phyloP scores from a whole-genome alignment of 64 coral and sea anemone species.

The Astreopora myriophthalma region DNA sequence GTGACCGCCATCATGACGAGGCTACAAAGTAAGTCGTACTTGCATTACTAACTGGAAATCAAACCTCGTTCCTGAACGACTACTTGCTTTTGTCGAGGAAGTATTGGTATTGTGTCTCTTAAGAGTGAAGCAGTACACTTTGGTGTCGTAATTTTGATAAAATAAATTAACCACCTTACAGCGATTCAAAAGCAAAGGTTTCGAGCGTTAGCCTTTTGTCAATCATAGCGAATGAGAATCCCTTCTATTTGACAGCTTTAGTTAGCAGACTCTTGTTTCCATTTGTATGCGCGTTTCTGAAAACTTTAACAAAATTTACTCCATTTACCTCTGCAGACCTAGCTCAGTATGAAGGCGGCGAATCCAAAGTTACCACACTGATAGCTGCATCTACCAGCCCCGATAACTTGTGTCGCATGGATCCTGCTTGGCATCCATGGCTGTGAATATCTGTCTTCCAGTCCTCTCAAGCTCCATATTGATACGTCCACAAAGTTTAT shows the following conservation, averaged over 20 bases:
- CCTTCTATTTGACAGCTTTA: too few species aligned
- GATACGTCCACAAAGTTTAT: background rate
- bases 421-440: constrained; percentile 99
- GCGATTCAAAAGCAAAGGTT: too few species aligned
- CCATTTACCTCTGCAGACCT: constrained; percentile 62
- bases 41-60: too few species aligned
- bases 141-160: too few species aligned
- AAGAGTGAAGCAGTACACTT: too few species aligned
- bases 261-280: too few species aligned
- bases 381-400: constrained; percentile 92
- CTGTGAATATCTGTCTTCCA: constrained; percentile 12
- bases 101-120: too few species aligned
- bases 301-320: background rate
- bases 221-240: too few species aligned
- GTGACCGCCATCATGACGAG: constrained; percentile 92
- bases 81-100: background rate
- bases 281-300: too few species aligned
- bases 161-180: too few species aligned
- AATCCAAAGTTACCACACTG: constrained; percentile 96
- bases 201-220: too few species aligned
- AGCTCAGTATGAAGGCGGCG: constrained; percentile 95
- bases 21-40: constrained; percentile 90
- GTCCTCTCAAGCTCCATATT: background rate
- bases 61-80: background rate
- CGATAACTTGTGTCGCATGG: constrained; percentile 99